phyloP scores from a whole-genome alignment of 2,888 invertebrate species.

The Leptopterna dolabrata region DNA sequence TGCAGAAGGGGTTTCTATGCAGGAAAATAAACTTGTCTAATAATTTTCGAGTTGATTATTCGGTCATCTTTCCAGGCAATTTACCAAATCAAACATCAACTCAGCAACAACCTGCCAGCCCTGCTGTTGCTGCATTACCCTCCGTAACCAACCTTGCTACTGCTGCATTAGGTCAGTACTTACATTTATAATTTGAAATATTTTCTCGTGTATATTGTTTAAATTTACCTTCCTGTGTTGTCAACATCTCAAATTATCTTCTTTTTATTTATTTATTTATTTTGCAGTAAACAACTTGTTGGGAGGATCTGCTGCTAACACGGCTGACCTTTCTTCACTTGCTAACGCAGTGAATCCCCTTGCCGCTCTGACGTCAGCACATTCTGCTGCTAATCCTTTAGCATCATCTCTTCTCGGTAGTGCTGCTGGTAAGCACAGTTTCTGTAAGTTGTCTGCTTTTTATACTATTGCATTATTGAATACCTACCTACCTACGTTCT shows the following conservation, averaged over 20 bases:
- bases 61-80: conserved; percentile 60
- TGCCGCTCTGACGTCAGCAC: conserved; percentile 67
- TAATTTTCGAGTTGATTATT: neutral
- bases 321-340: conserved; percentile 39
- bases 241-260: neutral
- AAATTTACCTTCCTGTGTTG: neutral
- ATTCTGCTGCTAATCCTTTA: conserved; percentile 60
- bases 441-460: conserved; percentile 43
- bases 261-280: neutral
- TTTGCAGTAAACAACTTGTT: conserved; percentile 46
- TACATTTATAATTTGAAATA: too few species aligned
- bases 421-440: conserved; percentile 67
- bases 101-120: conserved; percentile 60
- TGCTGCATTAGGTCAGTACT: conserved; percentile 70
- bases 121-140: conserved; percentile 64
- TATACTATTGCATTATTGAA: neutral
- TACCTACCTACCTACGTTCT: neutral
- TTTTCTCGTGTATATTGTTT: neutral
- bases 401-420: conserved; percentile 64
- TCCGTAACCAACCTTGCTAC: conserved; percentile 69
- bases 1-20: too few species aligned
- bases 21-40: neutral
- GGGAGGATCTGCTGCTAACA: neutral
- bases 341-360: conserved; percentile 66
- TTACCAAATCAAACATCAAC: conserved; percentile 66